Evolutionary conservation across 2,113 vertebrate genomes (phyloP).

Genomic region (Tonatia bakeri): DNA sequence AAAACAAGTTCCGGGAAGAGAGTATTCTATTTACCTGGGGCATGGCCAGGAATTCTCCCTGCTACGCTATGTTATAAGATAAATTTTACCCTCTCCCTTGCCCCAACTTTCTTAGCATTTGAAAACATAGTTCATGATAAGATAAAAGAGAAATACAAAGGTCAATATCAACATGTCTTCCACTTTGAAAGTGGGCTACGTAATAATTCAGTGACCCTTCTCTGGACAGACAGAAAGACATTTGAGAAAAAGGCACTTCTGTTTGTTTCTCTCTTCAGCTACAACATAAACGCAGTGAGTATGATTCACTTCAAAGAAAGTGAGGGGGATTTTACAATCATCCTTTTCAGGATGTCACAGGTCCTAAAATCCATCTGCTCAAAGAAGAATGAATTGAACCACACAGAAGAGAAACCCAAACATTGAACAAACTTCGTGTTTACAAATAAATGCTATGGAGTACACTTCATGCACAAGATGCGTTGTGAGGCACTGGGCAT

Average conservation of each 20-base stretch:
- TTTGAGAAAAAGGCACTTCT: background rate
- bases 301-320: background rate
- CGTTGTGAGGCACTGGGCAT: background rate
- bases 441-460: background rate
- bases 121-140: background rate
- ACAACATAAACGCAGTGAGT: background rate
- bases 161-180: background rate
- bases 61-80: background rate
- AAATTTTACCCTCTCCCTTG: background rate
- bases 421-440: background rate
- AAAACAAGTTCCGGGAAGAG: background rate
- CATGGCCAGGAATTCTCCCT: background rate
- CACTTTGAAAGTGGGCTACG: background rate
- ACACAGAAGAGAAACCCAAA: background rate
- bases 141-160: background rate
- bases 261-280: background rate
- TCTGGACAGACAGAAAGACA: background rate
- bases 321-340: background rate
- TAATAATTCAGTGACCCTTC: background rate
- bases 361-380: background rate
- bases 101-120: background rate
- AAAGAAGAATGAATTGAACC: background rate
- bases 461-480: background rate
- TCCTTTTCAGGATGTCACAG: background rate
- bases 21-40: background rate